Evolutionary conservation across 2,113 vertebrate species (phyloP), one percentile per base, ranked within the genome.

Genomic region (Myrmophylax atrothorax): DNA sequence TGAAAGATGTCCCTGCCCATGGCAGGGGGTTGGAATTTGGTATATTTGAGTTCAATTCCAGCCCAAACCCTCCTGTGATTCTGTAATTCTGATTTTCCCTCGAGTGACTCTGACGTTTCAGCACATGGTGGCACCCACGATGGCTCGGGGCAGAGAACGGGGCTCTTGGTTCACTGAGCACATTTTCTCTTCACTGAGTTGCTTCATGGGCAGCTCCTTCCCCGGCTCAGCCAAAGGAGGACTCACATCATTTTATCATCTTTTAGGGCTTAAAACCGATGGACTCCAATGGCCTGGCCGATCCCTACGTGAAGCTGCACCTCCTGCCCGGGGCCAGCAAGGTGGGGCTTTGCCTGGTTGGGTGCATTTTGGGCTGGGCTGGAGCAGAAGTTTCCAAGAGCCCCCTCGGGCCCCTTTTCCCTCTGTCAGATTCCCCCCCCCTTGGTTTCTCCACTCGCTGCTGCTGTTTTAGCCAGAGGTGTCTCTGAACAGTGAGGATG

Each of bases 271-370:
- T 99, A 92, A 99, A 99, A 93, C 99, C 99, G 6, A 99, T 99
- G 99, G 99, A 99, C 93, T 99, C 99, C 35, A 99, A 99, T 0
- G 99, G 99, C 46, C 96, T 99, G 96, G 99, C 99, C 1, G 99
- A 99, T 97, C 99, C 99, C 22, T 99, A 99, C 1, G 98, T 99
- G 56, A 99, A 99, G 84, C 98, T 99, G 64, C 99, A 99, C 93
- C 98, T 99, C 95, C 96, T 99, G 92, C 99, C 99, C 0, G 99
- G 99, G 67, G 99, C 99, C 90, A 99, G 99, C 97, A 99, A 99
- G 99, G 99, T 99, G 98, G 97, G 89, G 67, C 38, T 79, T 80
- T 84, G 75, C 77, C 60, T n/a, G 33, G 5, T 6, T 59, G 2
- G 16, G 9, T 24, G 25, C 1, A 1, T 29, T 55, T 64, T 3